Conservation (phyloP, 2,888 invertebrate genomes). For the Dysmachus trigonus region DNA sequence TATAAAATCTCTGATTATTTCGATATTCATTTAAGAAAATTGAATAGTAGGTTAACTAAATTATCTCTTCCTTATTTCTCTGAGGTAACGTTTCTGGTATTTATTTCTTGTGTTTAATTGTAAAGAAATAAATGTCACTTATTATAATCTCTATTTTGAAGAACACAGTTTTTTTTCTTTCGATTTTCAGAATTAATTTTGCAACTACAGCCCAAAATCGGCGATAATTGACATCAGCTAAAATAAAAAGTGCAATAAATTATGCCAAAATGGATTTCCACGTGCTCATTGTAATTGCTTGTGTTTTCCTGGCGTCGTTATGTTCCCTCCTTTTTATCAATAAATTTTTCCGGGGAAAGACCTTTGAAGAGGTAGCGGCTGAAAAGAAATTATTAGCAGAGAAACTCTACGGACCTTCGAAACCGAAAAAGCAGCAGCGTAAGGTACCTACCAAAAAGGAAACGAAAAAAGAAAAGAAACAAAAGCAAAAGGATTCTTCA, state of each 20-base stretch:
- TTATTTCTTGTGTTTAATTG: neutral
- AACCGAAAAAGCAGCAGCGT: conserved; percentile 50
- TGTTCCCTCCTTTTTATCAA: conserved; percentile 62
- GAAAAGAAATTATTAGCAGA: conserved; percentile 63
- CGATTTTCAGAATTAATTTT: neutral
- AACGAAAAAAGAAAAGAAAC: conserved; percentile 60
- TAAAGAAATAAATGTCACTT: neutral
- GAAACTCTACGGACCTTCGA: conserved; percentile 61
- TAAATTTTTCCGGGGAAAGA: conserved; percentile 63
- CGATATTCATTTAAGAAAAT: too few relatives aligned
- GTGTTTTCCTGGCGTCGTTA: conserved; percentile 62
- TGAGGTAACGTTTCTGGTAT: too few relatives aligned
- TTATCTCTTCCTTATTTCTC: too few relatives aligned
- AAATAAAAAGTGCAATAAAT: conserved; percentile 22
- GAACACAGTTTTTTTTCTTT: neutral
- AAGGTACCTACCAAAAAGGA: conserved; percentile 58
- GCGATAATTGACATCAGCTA: neutral
- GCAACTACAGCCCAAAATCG: neutral
- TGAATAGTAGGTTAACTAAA: too few relatives aligned
- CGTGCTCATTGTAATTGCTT: conserved; percentile 63
- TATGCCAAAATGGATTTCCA: conserved; percentile 61
- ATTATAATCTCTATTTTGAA: neutral
- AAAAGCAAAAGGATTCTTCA: conserved; percentile 57
- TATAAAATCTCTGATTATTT: too few relatives aligned
- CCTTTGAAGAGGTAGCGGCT: conserved; percentile 63